phyloP scores from a whole-genome alignment of 2,888 invertebrate genomes.

The Esperia sulphurella region DNA sequence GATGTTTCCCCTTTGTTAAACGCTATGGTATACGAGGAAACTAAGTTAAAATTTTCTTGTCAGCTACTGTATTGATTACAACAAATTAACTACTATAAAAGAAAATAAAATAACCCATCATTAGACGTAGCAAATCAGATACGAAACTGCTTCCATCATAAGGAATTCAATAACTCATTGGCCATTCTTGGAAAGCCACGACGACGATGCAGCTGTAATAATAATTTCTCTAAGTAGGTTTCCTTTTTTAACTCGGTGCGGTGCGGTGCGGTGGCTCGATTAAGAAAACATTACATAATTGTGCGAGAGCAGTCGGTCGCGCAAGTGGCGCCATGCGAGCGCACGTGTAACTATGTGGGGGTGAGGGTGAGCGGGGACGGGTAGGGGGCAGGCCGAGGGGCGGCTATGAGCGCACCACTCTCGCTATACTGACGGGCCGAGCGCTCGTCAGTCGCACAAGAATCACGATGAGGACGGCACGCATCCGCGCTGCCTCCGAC shows the following conservation, averaged over 20 bases:
- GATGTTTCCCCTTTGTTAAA: conserved; percentile 7
- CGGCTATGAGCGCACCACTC: conserved; percentile 59
- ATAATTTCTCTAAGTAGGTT: conserved; percentile 40
- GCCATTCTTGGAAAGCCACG: conserved; percentile 24
- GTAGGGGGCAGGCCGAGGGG: conserved; percentile 46
- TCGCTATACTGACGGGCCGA: conserved; percentile 49
- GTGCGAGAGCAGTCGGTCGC: conserved; percentile 62
- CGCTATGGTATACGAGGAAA: background rate
- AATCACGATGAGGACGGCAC: conserved; percentile 66
- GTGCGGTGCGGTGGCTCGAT: conserved; percentile 64
- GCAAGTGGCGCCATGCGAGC: conserved; percentile 74
- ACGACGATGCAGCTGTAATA: conserved; percentile 31
- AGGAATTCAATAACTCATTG: conserved; percentile 26
- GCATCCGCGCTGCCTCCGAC: conserved; percentile 52
- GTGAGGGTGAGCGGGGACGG: conserved; percentile 52
- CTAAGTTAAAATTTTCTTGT: background rate
- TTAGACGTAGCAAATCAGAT: conserved; percentile 4
- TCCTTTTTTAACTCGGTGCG: conserved; percentile 50
- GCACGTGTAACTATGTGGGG: conserved; percentile 71
- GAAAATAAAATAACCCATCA: conserved; percentile 2
- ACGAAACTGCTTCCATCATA: conserved; percentile 21
- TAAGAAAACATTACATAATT: conserved; percentile 78
- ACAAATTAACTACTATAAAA: background rate
- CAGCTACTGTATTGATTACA: background rate
- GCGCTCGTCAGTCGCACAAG: conserved; percentile 60